phyloP scores from a whole-genome alignment of 2,113 vertebrate genomes.

The Bothrops jararaca region DNA sequence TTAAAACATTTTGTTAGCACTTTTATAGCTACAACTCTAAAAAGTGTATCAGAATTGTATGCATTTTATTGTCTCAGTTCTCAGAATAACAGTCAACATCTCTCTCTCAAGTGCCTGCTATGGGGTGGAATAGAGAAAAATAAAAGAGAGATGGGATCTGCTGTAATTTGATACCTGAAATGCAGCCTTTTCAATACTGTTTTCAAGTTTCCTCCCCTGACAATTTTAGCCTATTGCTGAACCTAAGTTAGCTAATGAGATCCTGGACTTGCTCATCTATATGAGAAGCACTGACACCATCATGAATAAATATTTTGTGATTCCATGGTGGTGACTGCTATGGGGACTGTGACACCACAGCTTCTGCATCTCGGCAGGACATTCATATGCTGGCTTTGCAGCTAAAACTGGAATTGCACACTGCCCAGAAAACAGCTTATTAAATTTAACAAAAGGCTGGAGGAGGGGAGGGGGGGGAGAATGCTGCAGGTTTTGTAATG shows the following conservation, averaged over 20 bases:
- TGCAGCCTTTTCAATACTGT: background rate
- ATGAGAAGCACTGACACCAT: background rate
- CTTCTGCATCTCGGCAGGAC: background rate
- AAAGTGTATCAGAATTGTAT: background rate
- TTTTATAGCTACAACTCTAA: background rate
- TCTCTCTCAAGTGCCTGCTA: background rate
- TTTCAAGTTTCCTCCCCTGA: background rate
- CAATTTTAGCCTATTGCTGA: background rate
- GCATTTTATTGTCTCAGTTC: background rate
- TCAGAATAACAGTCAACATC: background rate
- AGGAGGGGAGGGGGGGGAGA: background rate
- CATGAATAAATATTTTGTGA: background rate
- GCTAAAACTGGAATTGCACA: background rate
- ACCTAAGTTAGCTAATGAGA: slow-evolving; percentile 2
- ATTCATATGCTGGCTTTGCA: slow-evolving; percentile 17
- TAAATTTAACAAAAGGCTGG: slow-evolving; percentile 20
- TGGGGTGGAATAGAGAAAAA: background rate
- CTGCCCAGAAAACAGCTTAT: slow-evolving; percentile 13
- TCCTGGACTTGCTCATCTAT: background rate
- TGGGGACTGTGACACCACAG: background rate
- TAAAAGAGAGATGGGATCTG: background rate
- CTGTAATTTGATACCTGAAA: background rate
- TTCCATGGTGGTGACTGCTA: background rate
- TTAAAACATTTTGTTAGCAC: background rate
- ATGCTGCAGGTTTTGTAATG: slow-evolving; percentile 9